Evolutionary conservation across 2,113 vertebrate species (phyloP).

Genomic region (Saccopteryx bilineata): DNA sequence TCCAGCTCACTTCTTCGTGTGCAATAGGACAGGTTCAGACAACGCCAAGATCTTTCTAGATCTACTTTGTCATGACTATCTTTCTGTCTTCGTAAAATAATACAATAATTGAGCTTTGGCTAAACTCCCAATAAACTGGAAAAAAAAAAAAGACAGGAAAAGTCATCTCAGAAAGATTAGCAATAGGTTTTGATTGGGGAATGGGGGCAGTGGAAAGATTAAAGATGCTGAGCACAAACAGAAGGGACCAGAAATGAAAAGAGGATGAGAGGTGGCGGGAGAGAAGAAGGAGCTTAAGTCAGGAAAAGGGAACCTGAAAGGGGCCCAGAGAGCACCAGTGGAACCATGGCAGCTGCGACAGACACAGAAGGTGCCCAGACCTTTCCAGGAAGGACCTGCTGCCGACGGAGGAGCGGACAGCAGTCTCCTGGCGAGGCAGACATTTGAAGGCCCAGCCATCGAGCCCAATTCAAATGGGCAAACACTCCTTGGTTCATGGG

Average conservation of each 20-base stretch:
- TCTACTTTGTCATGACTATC: neutral
- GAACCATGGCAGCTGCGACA: neutral
- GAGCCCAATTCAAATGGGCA: neutral
- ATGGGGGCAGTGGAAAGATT: neutral
- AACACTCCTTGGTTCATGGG: neutral
- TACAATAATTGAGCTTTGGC: neutral
- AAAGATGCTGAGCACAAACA: neutral
- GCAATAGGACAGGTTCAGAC: neutral
- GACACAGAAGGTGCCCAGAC: neutral
- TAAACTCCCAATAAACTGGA: constrained; percentile 4
- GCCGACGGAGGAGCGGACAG: neutral
- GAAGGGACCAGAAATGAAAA: neutral
- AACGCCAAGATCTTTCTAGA: neutral
- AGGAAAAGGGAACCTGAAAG: neutral
- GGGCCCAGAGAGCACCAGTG: neutral
- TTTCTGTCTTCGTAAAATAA: constrained; percentile 24
- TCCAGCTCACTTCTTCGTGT: neutral
- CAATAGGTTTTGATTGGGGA: neutral
- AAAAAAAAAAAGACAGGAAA: neutral
- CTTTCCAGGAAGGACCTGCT: neutral
- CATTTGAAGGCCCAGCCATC: neutral
- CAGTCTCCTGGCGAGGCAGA: neutral
- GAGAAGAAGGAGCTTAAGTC: neutral
- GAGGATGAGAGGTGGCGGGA: neutral
- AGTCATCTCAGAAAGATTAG: constrained; percentile 7